Base-by-base conservation (phyloP, 1,140 invertebrate genomes). In the Daktulosphaira vitifoliae region DNA sequence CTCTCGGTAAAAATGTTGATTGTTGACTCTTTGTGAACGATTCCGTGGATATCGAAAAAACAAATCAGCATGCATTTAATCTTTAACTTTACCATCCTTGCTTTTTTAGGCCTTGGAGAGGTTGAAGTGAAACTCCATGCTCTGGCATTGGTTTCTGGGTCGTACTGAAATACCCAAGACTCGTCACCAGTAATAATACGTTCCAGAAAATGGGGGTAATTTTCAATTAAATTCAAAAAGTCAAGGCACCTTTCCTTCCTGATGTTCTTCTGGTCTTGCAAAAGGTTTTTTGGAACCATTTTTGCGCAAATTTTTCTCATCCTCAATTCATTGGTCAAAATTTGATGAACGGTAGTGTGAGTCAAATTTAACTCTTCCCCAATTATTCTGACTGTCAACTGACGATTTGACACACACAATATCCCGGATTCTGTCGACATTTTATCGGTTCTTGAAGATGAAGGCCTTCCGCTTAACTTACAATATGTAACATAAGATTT, bases 161-260 rank as follows among this genome's bases (percentile, higher is more conserved):
- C 67, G 23, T 68, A 54, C 20, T 69, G 66, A 8, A 25, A 52
- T 48, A 71, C 66, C 69, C 66, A 72, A 5, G 68, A 69, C 64
- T 70, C 70, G 52, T 73, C 68, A 2, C 69, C 68, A 8, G 67
- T 71, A 15, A 71, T 50, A 20, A 72, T 62, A 25, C 16, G n/a
- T n/a, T 46, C 42, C 42, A 59, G 23, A 13, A 37, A 44, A 37
- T 13, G 18, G 18, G 1, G 11, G 3, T 54, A 15, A 13, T 22
- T 54, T 38, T 54, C 33, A 54, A 54, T 54, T 20, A 18, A n/a
- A 4, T 33, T n/a, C 18, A 54, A 54, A 9, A 54, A 38, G 22
- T 54, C 52, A 20, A 22, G 11, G 13, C 52, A 54, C 18, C n/a
- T 38, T n/a, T 29, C n/a, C 33, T 3, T 37, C 3, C 52, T 29